These are phyloP conservation scores for Ectropis grisescens DNA, from an alignment of 1,140 invertebrate species.

Conservation along the genomic window DNA sequence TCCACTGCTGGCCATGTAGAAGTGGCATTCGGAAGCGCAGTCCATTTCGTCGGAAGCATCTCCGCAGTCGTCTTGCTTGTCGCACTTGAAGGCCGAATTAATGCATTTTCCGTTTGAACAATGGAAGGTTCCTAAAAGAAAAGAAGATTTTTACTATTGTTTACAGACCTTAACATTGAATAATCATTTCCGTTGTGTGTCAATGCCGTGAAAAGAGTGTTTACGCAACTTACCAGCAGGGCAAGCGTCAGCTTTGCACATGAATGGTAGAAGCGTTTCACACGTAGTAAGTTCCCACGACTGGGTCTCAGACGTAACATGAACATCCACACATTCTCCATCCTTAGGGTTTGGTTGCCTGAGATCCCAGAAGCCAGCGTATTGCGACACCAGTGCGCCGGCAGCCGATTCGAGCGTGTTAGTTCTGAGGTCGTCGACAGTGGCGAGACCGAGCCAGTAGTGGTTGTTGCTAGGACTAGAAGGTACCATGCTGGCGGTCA, in stretches of 20 bases:
- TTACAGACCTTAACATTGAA: constrained; percentile 15
- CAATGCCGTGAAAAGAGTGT: no score
- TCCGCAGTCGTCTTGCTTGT: constrained; percentile 94
- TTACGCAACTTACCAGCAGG: constrained; percentile 85
- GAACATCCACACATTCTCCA: constrained; percentile 90
- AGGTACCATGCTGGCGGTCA: constrained; percentile 84
- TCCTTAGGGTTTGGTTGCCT: constrained; percentile 87
- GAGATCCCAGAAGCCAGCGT: constrained; percentile 91
- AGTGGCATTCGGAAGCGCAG: constrained; percentile 89
- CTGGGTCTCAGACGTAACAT: constrained; percentile 83
- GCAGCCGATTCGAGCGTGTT: constrained; percentile 95
- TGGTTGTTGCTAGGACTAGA: constrained; percentile 73
- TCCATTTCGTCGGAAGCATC: constrained; percentile 93
- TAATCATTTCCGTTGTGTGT: no score
- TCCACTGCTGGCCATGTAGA: constrained; percentile 93
- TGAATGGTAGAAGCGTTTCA: constrained; percentile 93
- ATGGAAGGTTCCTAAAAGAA: constrained; percentile 82
- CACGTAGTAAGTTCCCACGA: constrained; percentile 95
- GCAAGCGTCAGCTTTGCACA: constrained; percentile 93
- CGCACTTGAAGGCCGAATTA: constrained; percentile 90
- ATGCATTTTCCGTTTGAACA: constrained; percentile 94
- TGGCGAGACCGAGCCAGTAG: constrained; percentile 91
- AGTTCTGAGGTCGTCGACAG: constrained; percentile 91
- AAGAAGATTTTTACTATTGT: constrained; percentile 18
- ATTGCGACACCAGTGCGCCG: constrained; percentile 91